phyloP scores from a whole-genome alignment of 2,113 vertebrate genomes.

The Steatornis caripensis region DNA sequence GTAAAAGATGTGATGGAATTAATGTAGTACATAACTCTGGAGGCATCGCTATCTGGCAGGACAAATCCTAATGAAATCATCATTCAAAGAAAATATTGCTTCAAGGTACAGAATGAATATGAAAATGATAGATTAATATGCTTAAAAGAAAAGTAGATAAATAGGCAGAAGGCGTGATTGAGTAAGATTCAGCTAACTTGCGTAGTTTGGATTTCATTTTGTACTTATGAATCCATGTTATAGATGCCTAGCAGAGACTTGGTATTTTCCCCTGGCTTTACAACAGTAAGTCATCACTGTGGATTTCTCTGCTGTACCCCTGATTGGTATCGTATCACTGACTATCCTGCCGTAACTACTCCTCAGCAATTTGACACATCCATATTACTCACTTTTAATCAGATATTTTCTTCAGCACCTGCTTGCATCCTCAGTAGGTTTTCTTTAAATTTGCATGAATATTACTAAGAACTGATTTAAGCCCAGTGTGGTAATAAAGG shows the following conservation, averaged over 20 bases:
- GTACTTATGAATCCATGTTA: neutral
- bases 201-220: neutral
- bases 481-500: neutral
- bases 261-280: neutral
- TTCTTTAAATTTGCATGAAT: neutral
- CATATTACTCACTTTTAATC: constrained; percentile 29
- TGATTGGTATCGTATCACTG: neutral
- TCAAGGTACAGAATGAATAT: constrained; percentile 16
- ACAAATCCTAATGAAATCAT: constrained; percentile 59
- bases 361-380: neutral
- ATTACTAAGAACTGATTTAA: neutral
- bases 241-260: neutral
- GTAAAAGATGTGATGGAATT: constrained; percentile 18
- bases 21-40: constrained; percentile 27
- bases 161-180: neutral
- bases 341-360: neutral
- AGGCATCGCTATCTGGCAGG: neutral
- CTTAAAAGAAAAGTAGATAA: constrained; percentile 8
- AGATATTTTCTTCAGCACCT: neutral
- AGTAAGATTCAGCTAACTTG: neutral
- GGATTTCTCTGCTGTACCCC: neutral
- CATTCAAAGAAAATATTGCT: constrained; percentile 16
- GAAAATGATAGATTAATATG: constrained; percentile 5
- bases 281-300: neutral
- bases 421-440: neutral